Evolutionary conservation across 2,888 invertebrate species (phyloP).

Genomic region (Diarsia brunnea): DNA sequence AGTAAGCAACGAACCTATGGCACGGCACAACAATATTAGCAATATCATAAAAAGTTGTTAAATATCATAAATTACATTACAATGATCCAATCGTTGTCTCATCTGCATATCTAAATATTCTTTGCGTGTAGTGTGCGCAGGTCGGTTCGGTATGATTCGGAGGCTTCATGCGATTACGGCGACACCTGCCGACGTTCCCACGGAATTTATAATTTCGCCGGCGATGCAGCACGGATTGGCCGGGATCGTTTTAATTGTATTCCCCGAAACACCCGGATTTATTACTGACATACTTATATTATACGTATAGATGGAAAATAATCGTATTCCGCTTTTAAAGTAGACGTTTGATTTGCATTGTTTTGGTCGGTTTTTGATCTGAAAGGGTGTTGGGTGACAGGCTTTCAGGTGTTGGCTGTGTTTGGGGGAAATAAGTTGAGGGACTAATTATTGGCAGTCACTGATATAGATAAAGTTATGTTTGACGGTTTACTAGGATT

Average conservation of each 20-base stretch:
- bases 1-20: background rate
- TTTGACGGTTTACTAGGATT: too few species aligned
- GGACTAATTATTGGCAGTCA: conserved; percentile 11
- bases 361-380: conserved; percentile 53
- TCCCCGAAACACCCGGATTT: conserved; percentile 85
- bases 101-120: conserved; percentile 49
- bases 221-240: conserved; percentile 79
- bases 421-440: conserved; percentile 4
- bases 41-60: background rate
- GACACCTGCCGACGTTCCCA: conserved; percentile 89
- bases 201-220: conserved; percentile 86
- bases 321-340: conserved; percentile 66
- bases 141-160: conserved; percentile 81
- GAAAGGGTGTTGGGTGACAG: conserved; percentile 10
- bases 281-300: conserved; percentile 72
- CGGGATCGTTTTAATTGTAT: conserved; percentile 87
- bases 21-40: background rate
- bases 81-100: conserved; percentile 6
- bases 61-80: too few species aligned
- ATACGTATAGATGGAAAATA: conserved; percentile 54
- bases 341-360: conserved; percentile 66
- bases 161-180: conserved; percentile 86
- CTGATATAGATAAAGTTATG: background rate
- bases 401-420: conserved; percentile 12
- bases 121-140: conserved; percentile 73